Percentiles rank a stretch among this genome's conserved stretches.
phyloP scores from a whole-genome alignment of 2,888 invertebrate species.

The Leptopilina myrica region DNA sequence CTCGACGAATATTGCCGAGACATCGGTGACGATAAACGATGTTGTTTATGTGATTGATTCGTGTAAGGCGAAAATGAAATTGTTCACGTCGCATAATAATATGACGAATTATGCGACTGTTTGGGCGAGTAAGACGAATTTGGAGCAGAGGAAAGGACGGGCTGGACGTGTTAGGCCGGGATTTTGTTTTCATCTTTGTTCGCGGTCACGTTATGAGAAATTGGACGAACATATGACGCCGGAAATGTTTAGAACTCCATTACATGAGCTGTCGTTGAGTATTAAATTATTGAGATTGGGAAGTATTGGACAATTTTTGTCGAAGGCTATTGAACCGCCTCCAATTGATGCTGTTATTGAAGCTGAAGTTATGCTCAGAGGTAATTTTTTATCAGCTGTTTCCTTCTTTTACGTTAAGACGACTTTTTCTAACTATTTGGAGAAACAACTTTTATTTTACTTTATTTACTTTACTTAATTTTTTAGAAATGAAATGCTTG shows the following conservation, averaged over 20 bases:
- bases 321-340: slow-evolving; percentile 97
- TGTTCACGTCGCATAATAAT: slow-evolving; percentile 98
- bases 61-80: slow-evolving; percentile 97
- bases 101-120: slow-evolving; percentile 99
- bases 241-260: slow-evolving; percentile 97
- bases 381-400: slow-evolving; percentile 60
- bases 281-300: slow-evolving; percentile 94
- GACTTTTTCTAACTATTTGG: slow-evolving; percentile 82
- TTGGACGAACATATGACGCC: slow-evolving; percentile 95
- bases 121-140: slow-evolving; percentile 95
- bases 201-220: slow-evolving; percentile 83
- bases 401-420: not conserved
- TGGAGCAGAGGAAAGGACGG: slow-evolving; percentile 96
- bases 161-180: slow-evolving; percentile 97
- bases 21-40: slow-evolving; percentile 98
- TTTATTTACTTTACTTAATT: not conserved
- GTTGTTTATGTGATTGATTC: slow-evolving; percentile 98
- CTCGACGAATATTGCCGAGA: slow-evolving; percentile 98
- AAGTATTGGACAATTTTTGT: slow-evolving; percentile 94
- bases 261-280: slow-evolving; percentile 95
- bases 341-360: slow-evolving; percentile 98
- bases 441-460: slow-evolving; percentile 71
- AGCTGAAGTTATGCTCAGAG: slow-evolving; percentile 87
- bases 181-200: slow-evolving; percentile 95
- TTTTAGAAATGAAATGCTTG: slow-evolving; percentile 93